Percentiles rank a stretch among this genome's conserved stretches.
Evolutionary conservation across 2,797 vertebrate genomes (phyloP).

Genomic region (Psittacula derbiana): DNA sequence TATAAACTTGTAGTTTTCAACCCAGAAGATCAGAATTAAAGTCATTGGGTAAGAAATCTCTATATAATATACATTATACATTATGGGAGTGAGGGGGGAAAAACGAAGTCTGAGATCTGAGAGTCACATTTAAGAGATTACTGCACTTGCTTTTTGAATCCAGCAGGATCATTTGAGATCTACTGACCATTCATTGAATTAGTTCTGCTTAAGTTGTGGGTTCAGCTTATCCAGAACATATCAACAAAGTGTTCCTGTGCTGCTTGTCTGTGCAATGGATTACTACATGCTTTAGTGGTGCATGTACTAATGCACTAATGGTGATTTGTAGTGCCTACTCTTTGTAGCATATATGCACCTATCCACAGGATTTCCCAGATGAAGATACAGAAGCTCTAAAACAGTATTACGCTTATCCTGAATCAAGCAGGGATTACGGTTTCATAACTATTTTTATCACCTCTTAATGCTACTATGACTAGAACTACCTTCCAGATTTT

Average conservation of each 20-base stretch:
- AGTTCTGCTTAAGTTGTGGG: neutral
- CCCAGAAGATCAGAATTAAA: neutral
- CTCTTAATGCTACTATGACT: neutral
- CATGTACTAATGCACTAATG: neutral
- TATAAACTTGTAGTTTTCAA: neutral
- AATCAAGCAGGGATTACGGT: rapidly evolving
- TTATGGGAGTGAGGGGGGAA: neutral
- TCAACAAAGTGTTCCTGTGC: neutral
- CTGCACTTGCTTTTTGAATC: neutral
- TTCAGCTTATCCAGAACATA: neutral
- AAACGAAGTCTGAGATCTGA: neutral
- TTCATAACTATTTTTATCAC: neutral
- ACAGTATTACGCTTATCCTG: neutral
- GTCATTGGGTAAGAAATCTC: neutral
- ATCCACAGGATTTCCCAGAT: neutral
- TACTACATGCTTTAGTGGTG: neutral
- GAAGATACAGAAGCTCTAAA: neutral
- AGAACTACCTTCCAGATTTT: neutral
- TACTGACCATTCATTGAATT: neutral
- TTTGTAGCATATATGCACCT: neutral
- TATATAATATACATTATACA: neutral
- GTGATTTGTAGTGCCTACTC: neutral
- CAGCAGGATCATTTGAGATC: neutral
- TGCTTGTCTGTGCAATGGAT: neutral
- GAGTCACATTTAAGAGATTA: neutral